A percentile compares a stretch with the other conserved stretches of the same genome.
phyloP scores from a whole-genome alignment of 2,113 vertebrate species.

The Atherinomorus stipes region DNA sequence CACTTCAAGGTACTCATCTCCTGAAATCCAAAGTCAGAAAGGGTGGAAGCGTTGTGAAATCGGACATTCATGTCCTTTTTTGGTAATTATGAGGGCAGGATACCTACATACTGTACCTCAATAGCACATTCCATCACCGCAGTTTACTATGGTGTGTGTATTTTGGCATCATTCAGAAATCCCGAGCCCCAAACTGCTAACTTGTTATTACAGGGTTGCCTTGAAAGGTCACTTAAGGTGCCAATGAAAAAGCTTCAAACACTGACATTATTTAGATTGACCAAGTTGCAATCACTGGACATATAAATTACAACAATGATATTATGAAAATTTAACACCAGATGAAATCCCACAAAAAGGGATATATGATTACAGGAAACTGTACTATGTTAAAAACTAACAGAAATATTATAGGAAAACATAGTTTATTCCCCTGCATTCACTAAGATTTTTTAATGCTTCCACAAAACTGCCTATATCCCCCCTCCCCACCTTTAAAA shows the following conservation, averaged over 20 bases:
- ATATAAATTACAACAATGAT: slow-evolving; percentile 6
- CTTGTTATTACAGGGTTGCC: slow-evolving; percentile 51
- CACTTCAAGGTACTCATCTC: background rate
- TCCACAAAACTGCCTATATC: no score
- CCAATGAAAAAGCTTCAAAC: slow-evolving; percentile 41
- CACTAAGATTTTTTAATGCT: no score
- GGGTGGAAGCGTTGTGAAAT: slow-evolving; percentile 34
- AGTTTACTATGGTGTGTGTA: slow-evolving; percentile 60
- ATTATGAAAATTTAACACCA: no score
- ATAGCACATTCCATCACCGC: slow-evolving; percentile 60
- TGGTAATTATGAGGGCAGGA: slow-evolving; percentile 34
- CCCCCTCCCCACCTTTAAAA: no score
- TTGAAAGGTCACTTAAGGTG: slow-evolving; percentile 61
- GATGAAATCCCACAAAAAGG: no score
- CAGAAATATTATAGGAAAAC: no score
- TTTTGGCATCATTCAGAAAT: slow-evolving; percentile 51
- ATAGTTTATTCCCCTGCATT: no score
- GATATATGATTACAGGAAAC: no score
- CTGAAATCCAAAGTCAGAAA: slow-evolving; percentile 23
- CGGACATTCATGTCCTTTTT: slow-evolving; percentile 60
- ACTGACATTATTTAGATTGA: slow-evolving; percentile 33
- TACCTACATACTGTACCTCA: slow-evolving; percentile 62
- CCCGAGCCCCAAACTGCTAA: slow-evolving; percentile 37
- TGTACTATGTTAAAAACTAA: no score
- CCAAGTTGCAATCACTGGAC: background rate